These are phyloP conservation scores for Solea solea DNA, from an alignment of 2,113 vertebrate genomes.

Conservation along the genomic window DNA sequence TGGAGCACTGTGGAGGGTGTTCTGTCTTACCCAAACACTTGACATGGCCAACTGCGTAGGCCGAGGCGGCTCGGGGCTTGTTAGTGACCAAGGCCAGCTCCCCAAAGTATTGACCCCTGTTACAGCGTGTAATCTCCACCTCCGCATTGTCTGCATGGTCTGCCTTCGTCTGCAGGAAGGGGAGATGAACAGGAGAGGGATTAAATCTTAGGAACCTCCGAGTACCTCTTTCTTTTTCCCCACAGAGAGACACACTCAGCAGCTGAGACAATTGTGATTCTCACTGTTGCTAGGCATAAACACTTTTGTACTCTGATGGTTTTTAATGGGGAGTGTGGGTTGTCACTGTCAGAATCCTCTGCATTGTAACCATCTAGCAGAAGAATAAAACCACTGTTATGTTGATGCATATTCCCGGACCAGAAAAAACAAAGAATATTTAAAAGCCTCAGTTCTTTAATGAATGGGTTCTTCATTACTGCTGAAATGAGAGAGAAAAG, in stretches of 20 bases:
- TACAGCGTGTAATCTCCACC: conserved; percentile 95
- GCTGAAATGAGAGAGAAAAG: neutral
- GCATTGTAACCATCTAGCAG: conserved; percentile 1
- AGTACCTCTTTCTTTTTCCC: neutral
- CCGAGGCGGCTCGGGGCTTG: conserved; percentile 97
- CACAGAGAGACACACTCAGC: conserved; percentile 23
- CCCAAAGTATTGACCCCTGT: conserved; percentile 96
- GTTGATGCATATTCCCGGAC: neutral
- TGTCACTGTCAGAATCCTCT: conserved; percentile 33
- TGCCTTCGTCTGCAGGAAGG: conserved; percentile 85
- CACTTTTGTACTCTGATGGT: conserved; percentile 19
- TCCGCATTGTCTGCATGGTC: conserved; percentile 91
- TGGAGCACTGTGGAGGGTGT: neutral
- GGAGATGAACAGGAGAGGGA: neutral
- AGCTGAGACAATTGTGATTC: conserved; percentile 24
- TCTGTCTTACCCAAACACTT: conserved; percentile 92
- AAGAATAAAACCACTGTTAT: neutral
- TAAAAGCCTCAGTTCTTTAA: neutral
- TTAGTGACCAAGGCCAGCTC: conserved; percentile 98
- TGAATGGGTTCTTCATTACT: neutral
- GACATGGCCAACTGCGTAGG: conserved; percentile 91
- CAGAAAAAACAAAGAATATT: neutral
- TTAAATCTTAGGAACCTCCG: conserved; percentile 46
- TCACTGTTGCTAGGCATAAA: conserved; percentile 61
- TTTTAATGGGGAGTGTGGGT: conserved; percentile 34